A percentile compares a stretch with the other conserved stretches of the same genome.
phyloP scores from a whole-genome alignment of 2,888 invertebrate species.

The Philhelius pedissequus region DNA sequence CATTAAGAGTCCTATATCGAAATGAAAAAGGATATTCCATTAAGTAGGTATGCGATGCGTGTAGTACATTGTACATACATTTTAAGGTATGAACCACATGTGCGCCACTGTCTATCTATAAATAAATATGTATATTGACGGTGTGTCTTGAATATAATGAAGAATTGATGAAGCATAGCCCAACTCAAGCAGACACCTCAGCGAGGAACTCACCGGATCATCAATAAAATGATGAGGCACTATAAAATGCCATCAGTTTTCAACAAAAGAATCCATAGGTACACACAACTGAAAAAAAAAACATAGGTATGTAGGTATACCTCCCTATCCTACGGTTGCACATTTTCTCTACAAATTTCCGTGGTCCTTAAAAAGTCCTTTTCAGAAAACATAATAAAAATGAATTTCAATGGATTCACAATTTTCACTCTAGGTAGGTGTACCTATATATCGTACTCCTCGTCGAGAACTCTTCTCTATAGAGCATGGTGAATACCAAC shows the following conservation, averaged over 20 bases:
- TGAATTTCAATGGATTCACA: constrained; percentile 39
- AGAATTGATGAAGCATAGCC: constrained; percentile 53
- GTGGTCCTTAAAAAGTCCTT: constrained; percentile 41
- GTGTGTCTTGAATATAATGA: constrained; percentile 55
- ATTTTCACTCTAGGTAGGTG: constrained; percentile 8
- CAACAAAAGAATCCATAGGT: constrained; percentile 17
- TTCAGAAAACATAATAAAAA: constrained; percentile 41
- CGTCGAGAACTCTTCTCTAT: background rate
- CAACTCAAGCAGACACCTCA: constrained; percentile 57
- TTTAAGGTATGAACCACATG: constrained; percentile 16
- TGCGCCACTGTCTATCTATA: background rate
- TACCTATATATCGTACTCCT: background rate
- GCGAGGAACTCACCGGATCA: constrained; percentile 19
- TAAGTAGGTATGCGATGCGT: too few relatives aligned
- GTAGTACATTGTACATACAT: too few relatives aligned
- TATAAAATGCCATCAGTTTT: constrained; percentile 52
- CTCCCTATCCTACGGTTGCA: constrained; percentile 20
- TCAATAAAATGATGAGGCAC: constrained; percentile 55
- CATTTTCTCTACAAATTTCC: constrained; percentile 24
- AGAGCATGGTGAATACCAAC: too few relatives aligned
- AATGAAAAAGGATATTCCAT: constrained; percentile 5
- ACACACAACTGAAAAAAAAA: background rate
- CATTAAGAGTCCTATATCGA: background rate
- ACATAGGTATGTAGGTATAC: constrained; percentile 6
- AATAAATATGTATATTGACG: background rate